A percentile compares a stretch with the other conserved stretches of the same genome.
phyloP scores from a whole-genome alignment of 2,797 vertebrate species.

The Hypotaenidia okinawae region DNA sequence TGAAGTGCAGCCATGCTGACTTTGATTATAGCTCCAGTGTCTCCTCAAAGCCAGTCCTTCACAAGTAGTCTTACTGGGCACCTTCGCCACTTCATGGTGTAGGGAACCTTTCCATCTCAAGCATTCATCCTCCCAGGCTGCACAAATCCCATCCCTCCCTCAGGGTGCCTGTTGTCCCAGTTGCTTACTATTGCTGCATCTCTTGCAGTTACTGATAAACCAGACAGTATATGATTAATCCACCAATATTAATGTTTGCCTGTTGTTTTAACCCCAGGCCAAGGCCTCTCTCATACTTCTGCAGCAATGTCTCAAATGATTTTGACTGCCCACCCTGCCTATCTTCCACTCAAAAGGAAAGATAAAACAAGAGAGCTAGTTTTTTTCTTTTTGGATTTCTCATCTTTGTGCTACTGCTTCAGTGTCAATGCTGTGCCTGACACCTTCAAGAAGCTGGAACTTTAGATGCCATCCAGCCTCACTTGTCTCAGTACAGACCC shows the following conservation, averaged over 20 bases:
- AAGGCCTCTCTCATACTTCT: neutral
- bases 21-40: neutral
- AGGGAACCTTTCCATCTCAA: neutral
- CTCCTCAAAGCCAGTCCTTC: neutral
- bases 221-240: neutral
- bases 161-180: neutral
- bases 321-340: neutral
- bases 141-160: neutral
- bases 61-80: neutral
- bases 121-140: neutral
- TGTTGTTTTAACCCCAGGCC: neutral
- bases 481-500: neutral
- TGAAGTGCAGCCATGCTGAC: neutral
- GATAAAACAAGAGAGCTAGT: neutral
- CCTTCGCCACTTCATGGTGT: neutral
- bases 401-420: neutral
- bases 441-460: neutral
- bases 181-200: neutral
- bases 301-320: neutral
- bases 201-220: slow-evolving; percentile 31
- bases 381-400: neutral
- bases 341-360: neutral
- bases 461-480: neutral
- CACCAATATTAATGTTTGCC: neutral
- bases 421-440: neutral